Percentiles rank a stretch among this genome's conserved stretches.
Evolutionary conservation across 2,113 vertebrate species (phyloP).

Genomic region (Apodemus speciosus): DNA sequence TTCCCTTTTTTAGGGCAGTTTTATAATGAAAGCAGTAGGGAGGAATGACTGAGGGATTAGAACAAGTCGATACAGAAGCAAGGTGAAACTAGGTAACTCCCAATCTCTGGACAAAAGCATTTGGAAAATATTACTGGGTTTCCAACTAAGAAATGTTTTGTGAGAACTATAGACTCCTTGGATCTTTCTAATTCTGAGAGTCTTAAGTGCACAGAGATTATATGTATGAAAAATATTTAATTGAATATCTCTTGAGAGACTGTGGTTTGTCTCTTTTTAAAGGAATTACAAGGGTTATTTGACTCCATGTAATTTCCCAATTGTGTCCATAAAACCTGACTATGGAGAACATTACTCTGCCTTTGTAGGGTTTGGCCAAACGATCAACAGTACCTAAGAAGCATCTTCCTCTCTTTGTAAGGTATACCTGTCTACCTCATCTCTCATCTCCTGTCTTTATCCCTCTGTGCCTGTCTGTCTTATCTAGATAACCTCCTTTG

Average conservation of each 20-base stretch:
- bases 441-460: neutral
- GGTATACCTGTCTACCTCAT: neutral
- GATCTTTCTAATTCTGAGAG: conserved; percentile 33
- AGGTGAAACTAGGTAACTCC: conserved; percentile 19
- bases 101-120: neutral
- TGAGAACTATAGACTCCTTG: conserved; percentile 12
- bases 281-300: conserved; percentile 26
- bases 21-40: neutral
- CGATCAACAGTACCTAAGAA: neutral
- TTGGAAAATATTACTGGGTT: neutral
- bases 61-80: neutral
- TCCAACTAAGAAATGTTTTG: neutral
- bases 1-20: neutral
- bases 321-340: conserved; percentile 4
- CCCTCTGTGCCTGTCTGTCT: neutral
- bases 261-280: neutral
- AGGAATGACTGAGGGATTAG: neutral
- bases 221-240: neutral
- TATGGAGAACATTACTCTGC: neutral
- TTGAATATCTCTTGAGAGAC: neutral
- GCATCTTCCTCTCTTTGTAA: neutral
- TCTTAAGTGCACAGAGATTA: neutral
- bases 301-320: neutral
- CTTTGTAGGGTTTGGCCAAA: neutral
- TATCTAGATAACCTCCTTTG: conserved; percentile 46